These are phyloP conservation scores for Chymomyza procnemis DNA, from an alignment of 2,888 invertebrate species.

Conservation along the genomic window DNA sequence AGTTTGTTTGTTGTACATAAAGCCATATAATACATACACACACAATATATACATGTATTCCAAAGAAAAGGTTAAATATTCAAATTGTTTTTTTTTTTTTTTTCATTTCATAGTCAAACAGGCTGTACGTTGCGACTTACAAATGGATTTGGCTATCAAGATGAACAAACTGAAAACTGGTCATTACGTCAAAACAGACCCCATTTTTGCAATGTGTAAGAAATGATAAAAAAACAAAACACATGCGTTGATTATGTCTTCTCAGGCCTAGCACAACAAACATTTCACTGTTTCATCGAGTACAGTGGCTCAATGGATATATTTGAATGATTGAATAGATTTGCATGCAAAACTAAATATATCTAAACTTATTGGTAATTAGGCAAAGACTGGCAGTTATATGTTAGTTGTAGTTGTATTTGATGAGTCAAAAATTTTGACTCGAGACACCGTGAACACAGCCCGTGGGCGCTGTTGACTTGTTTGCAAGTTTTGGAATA, in stretches of 20 bases:
- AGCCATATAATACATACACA: slow-evolving; percentile 15
- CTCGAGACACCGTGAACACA: too few relatives aligned
- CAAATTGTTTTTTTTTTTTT: slow-evolving; percentile 40
- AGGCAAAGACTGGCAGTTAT: too few relatives aligned
- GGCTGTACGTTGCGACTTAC: slow-evolving; percentile 17
- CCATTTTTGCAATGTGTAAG: not conserved
- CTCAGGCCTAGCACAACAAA: slow-evolving; percentile 29
- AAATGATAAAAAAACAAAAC: not conserved
- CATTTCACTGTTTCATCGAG: slow-evolving; percentile 24
- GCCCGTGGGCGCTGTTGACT: too few relatives aligned
- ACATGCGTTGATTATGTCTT: slow-evolving; percentile 30
- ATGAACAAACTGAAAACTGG: slow-evolving; percentile 32
- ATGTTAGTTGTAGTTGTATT: too few relatives aligned
- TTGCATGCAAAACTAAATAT: too few relatives aligned
- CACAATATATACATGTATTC: not conserved
- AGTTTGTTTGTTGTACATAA: slow-evolving; percentile 36
- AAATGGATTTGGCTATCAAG: slow-evolving; percentile 14
- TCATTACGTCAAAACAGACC: slow-evolving; percentile 48
- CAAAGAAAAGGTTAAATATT: slow-evolving; percentile 64
- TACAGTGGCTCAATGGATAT: too few relatives aligned
- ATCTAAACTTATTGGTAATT: too few relatives aligned
- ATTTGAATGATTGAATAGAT: too few relatives aligned
- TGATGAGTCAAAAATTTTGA: too few relatives aligned
- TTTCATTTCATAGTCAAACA: slow-evolving; percentile 15
- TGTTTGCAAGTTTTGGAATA: too few relatives aligned